Conservation (phyloP, 2,888 invertebrate genomes). For the Pherbina coryleti region DNA sequence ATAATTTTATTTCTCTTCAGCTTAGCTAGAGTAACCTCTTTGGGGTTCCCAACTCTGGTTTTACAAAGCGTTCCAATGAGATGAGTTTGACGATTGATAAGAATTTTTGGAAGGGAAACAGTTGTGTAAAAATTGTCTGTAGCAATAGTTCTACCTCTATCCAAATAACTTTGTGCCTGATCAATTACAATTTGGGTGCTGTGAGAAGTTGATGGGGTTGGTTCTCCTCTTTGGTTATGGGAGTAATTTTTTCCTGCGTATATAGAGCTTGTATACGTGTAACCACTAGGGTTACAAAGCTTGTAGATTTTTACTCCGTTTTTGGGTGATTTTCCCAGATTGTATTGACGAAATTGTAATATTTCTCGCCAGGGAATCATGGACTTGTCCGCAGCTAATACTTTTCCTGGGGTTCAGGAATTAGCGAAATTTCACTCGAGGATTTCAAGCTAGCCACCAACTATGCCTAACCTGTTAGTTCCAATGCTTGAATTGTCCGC, state of each 20-base stretch:
- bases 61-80: not conserved
- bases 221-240: conserved; percentile 21
- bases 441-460: conserved; percentile 25
- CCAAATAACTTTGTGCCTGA: not conserved
- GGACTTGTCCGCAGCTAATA: conserved; percentile 35
- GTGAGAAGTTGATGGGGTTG: not conserved
- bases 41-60: not conserved
- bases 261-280: conserved; percentile 12
- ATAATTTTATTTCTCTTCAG: not conserved
- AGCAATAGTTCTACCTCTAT: not conserved
- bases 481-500: too few species aligned
- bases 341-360: conserved; percentile 36
- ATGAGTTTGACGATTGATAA: not conserved
- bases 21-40: not conserved
- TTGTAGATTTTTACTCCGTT: conserved; percentile 33
- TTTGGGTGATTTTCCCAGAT: conserved; percentile 24
- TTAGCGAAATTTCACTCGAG: conserved; percentile 34
- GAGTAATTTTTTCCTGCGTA: conserved; percentile 30
- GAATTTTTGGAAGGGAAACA: not conserved
- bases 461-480: too few species aligned
- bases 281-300: conserved; percentile 33
- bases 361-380: conserved; percentile 39
- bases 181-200: not conserved
- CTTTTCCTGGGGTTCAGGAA: conserved; percentile 24
- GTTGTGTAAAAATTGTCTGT: not conserved